Evolutionary conservation across 2,888 invertebrate species (phyloP).

Genomic region (Enchytraeus crypticus): DNA sequence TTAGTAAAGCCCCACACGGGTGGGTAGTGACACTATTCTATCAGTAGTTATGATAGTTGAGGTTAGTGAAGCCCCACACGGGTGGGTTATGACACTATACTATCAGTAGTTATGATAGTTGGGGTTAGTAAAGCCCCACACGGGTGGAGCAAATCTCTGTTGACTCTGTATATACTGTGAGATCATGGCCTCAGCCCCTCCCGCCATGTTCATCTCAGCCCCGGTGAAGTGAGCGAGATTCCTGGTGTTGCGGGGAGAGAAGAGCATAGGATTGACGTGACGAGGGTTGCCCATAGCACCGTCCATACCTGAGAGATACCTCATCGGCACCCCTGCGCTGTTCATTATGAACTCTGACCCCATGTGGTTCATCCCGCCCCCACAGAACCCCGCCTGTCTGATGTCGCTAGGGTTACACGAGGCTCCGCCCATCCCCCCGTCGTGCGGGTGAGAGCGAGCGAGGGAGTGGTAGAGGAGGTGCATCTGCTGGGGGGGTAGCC

Average conservation of each 20-base stretch:
- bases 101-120: conserved; percentile 11
- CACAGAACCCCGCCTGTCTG: background rate
- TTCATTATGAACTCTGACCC: conserved; percentile 7
- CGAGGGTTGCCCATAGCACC: background rate
- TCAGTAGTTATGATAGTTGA: conserved; percentile 10
- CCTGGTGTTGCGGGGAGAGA: conserved; percentile 3
- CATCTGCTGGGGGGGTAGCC: conserved; percentile 2
- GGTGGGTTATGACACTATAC: no score
- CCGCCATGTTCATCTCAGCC: background rate
- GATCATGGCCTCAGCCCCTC: conserved; percentile 13
- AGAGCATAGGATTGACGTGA: conserved; percentile 6
- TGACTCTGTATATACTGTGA: conserved; percentile 20
- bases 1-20: conserved; percentile 1
- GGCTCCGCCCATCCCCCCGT: background rate
- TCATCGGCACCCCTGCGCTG: conserved; percentile 6
- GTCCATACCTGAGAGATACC: conserved; percentile 5
- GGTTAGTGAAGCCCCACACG: conserved; percentile 11
- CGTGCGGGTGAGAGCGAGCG: background rate
- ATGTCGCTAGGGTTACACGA: background rate
- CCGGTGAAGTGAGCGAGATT: conserved; percentile 3
- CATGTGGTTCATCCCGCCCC: background rate
- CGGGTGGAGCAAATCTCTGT: conserved; percentile 17
- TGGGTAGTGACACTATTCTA: background rate
- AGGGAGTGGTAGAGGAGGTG: conserved; percentile 9
- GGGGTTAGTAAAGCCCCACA: conserved; percentile 11